A percentile compares a stretch with the other conserved stretches of the same genome.
Evolutionary conservation across 1,140 invertebrate genomes (phyloP).

Genomic region (Lasioglossum baleicum): DNA sequence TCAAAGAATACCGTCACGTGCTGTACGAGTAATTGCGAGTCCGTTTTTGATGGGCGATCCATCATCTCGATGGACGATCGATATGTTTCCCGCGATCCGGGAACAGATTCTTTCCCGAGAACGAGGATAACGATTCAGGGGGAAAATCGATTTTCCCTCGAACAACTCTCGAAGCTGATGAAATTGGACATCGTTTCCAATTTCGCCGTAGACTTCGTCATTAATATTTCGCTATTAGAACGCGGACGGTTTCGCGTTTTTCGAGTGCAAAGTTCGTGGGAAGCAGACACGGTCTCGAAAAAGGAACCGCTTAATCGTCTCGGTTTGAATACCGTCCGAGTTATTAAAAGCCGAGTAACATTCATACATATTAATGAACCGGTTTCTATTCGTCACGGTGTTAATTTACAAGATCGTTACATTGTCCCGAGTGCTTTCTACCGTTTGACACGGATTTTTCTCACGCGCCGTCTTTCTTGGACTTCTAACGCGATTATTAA

Average conservation of each 20-base stretch:
- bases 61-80: too few species aligned
- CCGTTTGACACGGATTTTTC: slow-evolving; percentile 8
- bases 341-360: slow-evolving; percentile 7
- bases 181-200: too few species aligned
- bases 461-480: background rate
- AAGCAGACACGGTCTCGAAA: background rate
- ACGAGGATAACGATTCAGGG: too few species aligned
- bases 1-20: slow-evolving; percentile 3
- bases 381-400: slow-evolving; percentile 34
- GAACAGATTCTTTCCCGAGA: too few species aligned
- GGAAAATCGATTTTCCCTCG: too few species aligned
- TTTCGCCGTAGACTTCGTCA: too few species aligned
- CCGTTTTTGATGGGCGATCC: background rate
- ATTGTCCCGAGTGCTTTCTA: slow-evolving; percentile 21
- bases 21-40: background rate
- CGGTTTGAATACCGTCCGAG: background rate
- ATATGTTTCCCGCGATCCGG: too few species aligned
- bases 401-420: slow-evolving; percentile 26
- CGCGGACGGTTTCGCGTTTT: too few species aligned
- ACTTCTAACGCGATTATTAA: background rate
- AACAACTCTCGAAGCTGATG: too few species aligned
- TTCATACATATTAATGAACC: slow-evolving; percentile 23
- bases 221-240: too few species aligned
- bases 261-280: background rate
- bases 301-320: background rate